Base-by-base conservation (phyloP, 1,140 invertebrate species). In the Ceratosolen solmsi region DNA sequence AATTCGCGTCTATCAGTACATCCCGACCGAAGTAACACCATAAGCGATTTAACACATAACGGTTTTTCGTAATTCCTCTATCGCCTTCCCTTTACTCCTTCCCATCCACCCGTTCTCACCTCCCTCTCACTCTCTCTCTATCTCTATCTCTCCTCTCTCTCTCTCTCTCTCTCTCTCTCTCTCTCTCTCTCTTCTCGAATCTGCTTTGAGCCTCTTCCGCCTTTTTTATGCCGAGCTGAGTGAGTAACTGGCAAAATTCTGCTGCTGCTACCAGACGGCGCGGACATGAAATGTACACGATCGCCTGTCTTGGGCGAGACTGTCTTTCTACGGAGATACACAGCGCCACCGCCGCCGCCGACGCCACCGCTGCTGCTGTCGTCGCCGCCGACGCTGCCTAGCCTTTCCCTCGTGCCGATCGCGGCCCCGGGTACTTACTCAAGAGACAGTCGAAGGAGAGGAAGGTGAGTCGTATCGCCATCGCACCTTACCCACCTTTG, bases 291-390 rank as follows among this genome's bases (percentile, higher is more conserved):
- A 38, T 60, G 71, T n/a, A 49, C 72, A 46, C 65, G 78, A 38
- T 60, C 17, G 71, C 27, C 27, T 63, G 70, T 73, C 78, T 60
- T 70, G 5, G 58, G 54, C 58, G 49, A 74, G 70, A 80, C 79
- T 80, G 79, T 65, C 54, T 46, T 46, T 22, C 15, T 38, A 11
- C 60, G 7, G 27, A 65, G 77, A 25, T 38, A 56, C 17, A 71
- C 76, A 71, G 70, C 68, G 70, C 46, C 68, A 30, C 54, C 41
- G 41, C 13, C 5, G 41, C 41, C 13, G 41, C 41, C 41, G n/a
- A n/a, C 68, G 70, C 46, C 68, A 30, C 54, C 41, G 41, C 13
- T 5, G 41, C 41, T 46, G 41, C 41, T 27, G n/a, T n/a, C n/a
- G n/a, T n/a, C n/a, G 7, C 63, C 63, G 25, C 68, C 33, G 51